Conservation (phyloP, 2,797 vertebrate species). For the Pseudochromis fuscus region DNA sequence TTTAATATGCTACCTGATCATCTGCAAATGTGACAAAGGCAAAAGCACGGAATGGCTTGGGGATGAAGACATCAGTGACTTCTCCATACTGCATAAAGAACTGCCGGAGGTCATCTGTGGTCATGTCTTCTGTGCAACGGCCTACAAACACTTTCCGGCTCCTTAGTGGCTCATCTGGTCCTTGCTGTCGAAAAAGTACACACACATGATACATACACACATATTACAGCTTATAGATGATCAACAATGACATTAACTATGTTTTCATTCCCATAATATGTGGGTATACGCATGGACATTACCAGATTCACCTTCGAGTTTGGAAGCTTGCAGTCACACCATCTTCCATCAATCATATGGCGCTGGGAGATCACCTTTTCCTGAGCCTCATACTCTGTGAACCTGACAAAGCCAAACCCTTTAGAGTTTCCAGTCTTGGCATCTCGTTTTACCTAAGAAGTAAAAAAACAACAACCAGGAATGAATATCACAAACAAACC, state of each 20-base stretch:
- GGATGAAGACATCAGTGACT: conserved; percentile 98
- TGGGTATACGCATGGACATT: conserved; percentile 60
- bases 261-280: conserved; percentile 6
- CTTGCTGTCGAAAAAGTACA: conserved; percentile 79
- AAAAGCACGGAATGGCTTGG: conserved; percentile 97
- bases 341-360: conserved; percentile 98
- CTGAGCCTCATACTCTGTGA: conserved; percentile 97
- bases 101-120: conserved; percentile 92
- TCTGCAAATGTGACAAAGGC: conserved; percentile 98
- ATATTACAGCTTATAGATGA: background rate
- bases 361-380: conserved; percentile 97
- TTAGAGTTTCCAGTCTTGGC: conserved; percentile 97
- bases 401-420: conserved; percentile 98
- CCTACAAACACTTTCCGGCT: conserved; percentile 99
- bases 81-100: conserved; percentile 99
- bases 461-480: background rate
- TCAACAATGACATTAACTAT: background rate
- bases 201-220: too few species aligned
- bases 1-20: conserved; percentile 89
- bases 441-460: conserved; percentile 94
- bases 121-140: conserved; percentile 99
- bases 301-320: conserved; percentile 89
- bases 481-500: background rate
- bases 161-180: conserved; percentile 94
- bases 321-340: conserved; percentile 99